Conservation (phyloP, 2,797 vertebrate species). For the Crocodylus rhombifer region DNA sequence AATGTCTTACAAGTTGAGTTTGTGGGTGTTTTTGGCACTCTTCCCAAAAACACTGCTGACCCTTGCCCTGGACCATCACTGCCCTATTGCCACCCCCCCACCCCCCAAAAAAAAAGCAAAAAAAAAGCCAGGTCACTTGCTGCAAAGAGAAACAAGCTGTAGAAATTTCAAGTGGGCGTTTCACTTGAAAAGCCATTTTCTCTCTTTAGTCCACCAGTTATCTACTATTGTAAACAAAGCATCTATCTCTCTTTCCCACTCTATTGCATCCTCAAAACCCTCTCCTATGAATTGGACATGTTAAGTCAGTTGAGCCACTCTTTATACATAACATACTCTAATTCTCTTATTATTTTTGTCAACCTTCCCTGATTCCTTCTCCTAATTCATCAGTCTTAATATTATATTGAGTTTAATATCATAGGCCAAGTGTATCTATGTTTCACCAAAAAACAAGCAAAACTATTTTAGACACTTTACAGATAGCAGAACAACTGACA, state of each 20-base stretch:
- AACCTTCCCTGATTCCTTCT: neutral
- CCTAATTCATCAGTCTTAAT: neutral
- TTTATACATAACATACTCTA: neutral
- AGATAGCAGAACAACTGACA: neutral
- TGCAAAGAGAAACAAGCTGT: conserved; percentile 54
- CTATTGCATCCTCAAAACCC: conserved; percentile 14
- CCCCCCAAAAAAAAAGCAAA: too few species aligned
- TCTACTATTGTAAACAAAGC: conserved; percentile 63
- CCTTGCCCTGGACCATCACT: too few species aligned
- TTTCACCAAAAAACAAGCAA: neutral
- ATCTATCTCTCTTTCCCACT: neutral
- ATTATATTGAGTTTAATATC: neutral
- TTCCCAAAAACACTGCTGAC: too few species aligned
- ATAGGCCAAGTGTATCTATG: neutral
- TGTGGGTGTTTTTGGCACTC: too few species aligned
- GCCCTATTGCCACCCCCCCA: too few species aligned
- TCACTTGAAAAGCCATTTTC: conserved; percentile 60
- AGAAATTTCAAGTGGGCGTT: conserved; percentile 63
- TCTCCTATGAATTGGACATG: neutral
- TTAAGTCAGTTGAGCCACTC: neutral
- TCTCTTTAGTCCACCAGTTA: conserved; percentile 46
- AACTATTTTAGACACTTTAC: neutral
- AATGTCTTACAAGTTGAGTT: too few species aligned
- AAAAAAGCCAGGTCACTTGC: conserved; percentile 33
- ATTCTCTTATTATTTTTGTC: neutral